These are phyloP conservation scores for Eupithecia subfuscata DNA, from an alignment of 2,888 invertebrate species.

Conservation along the genomic window DNA sequence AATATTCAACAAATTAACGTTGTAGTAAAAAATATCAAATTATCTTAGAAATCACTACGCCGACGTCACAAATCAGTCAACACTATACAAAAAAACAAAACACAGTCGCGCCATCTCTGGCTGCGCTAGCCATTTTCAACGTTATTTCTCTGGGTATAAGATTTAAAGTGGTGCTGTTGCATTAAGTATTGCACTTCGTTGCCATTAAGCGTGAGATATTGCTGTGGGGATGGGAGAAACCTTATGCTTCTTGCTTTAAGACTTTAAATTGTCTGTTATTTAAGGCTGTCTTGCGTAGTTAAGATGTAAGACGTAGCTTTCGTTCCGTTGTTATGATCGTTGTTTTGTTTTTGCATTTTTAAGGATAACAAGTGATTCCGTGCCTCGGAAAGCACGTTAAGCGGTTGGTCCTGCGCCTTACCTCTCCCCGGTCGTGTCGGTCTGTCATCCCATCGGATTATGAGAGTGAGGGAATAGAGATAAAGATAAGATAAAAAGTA, in stretches of 20 bases:
- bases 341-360: not conserved
- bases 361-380: no score
- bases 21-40: not conserved
- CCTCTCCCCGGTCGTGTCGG: no score
- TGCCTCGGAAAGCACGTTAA: no score
- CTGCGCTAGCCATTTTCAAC: slow-evolving; percentile 12
- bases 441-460: no score
- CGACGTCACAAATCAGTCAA: not conserved
- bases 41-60: not conserved
- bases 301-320: slow-evolving; percentile 1
- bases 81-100: not conserved
- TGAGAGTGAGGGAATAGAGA: no score
- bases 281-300: not conserved
- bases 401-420: no score
- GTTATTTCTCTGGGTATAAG: slow-evolving; percentile 18
- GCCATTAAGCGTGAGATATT: slow-evolving; percentile 33
- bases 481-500: no score
- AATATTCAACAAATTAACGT: no score
- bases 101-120: not conserved
- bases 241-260: slow-evolving; percentile 22
- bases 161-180: slow-evolving; percentile 18
- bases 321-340: not conserved
- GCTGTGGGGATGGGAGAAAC: slow-evolving; percentile 21
- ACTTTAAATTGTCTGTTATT: slow-evolving; percentile 1
- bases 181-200: slow-evolving; percentile 31